Base-by-base conservation (phyloP, 92 coral and sea anemone species). In the Palythoa grandis region DNA sequence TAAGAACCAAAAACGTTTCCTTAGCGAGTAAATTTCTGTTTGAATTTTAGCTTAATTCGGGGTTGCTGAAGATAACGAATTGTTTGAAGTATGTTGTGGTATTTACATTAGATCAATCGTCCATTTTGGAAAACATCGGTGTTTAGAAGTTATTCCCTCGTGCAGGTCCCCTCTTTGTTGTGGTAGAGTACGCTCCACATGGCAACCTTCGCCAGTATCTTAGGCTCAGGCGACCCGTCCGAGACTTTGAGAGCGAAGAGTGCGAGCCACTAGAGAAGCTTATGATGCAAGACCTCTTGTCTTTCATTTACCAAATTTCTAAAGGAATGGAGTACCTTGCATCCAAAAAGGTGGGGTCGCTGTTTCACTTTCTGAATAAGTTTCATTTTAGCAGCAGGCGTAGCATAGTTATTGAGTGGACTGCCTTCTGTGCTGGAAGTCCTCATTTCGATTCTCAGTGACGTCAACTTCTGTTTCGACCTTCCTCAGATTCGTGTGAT, bases 201-300 rank as follows among this genome's bases (percentile, higher is more conserved):
- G 85, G 85, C 22, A 80, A 80, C 85, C 74, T 80, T 3, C 85
- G 85, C 11, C 85, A 80, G 56, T 80, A 80, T 48, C 73, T 80
- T 3, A 65, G 85, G 22, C 60, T 39, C 22, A 80, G 85, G 85
- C 85, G 85, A 17, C 85, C 85, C 22, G 23, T 80, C 12, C 61
- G 85, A 24, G 74, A 80, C 11, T 80, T 65, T 80, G 85, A 80
- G 38, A 80, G 74, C 7, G 74, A 80, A 10, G 39, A 69, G 3
- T 37, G 23, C 0, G 85, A 80, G 23, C 74, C 85, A 11, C 40
- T 70, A 22, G 85, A 80, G 58, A 80, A 47, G 74, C 70, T 80
- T 48, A 43, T 60, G 14, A 80, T 80, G 85, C 85, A 80, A 80
- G 74, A 80, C 15, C 63, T 80, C 12, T 50, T 80, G 58, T 80